Evolutionary conservation across 2,797 vertebrate genomes (phyloP), one percentile per base, ranked within the genome.

Genomic region (Oreonectes daqikongensis): DNA sequence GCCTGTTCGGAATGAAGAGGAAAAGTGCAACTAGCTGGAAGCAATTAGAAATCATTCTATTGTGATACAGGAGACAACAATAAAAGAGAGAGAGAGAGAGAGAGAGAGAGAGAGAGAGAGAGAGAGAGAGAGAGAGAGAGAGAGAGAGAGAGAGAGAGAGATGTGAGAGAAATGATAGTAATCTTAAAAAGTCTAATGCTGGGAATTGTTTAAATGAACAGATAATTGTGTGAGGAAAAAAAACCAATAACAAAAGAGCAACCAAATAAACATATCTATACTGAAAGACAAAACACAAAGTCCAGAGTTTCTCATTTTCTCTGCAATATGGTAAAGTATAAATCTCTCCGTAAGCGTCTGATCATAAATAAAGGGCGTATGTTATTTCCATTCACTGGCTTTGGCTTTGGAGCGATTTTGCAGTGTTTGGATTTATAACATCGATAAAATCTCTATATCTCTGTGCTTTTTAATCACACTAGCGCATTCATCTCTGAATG

Each of bases 401-500:
- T 46, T 18, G 53, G 50, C 52, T 68, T 75, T 28, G 38, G 35
- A 75, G 48, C n/a, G 18, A 60, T 67, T 52, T 57, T 38, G 24
- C 57, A 67, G 48, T 77, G 81, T 83, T 85, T 78, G 26, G 66
- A 69, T 46, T 52, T 64, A 64, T 73, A 67, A 81, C 74, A 72
- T 38, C 78, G 86, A 87, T 85, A 88, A 81, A 86, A 89, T 86
- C 75, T 14, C 75, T 80, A 84, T 88, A 88, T 88, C 87, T 84
- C 76, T 35, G 57, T 82, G 80, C 83, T 82, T 85, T 86, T 81
- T 79, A 85, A 84, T 84, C 82, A 81, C 63, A 65, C 32, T 30
- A 48, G 52, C n/a, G 60, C 66, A 82, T 84, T 83, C 79, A 71
- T 78, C 63, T 81, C 55, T 59, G 82, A 80, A 84, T 81, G 80